Evolutionary conservation across 1,140 invertebrate species (phyloP).

Genomic region (Dermatophagoides farinae): DNA sequence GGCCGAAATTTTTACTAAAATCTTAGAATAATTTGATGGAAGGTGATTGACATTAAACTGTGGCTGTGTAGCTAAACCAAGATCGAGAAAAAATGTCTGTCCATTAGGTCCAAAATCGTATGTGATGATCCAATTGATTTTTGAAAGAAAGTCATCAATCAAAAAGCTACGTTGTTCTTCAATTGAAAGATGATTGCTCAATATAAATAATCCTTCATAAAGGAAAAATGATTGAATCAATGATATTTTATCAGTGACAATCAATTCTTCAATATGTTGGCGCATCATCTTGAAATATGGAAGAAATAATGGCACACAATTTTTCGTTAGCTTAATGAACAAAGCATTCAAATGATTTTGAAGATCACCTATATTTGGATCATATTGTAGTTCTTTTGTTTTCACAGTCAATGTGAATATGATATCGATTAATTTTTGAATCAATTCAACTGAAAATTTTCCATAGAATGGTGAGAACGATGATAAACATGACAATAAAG

Average conservation of each 20-base stretch:
- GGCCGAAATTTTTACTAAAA: not conserved
- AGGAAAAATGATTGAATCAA: not conserved
- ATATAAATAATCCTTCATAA: not conserved
- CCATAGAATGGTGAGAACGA: not conserved
- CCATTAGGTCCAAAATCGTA: not conserved
- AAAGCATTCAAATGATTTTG: not conserved
- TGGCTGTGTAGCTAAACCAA: not conserved
- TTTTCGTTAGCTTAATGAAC: not conserved
- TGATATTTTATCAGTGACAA: not conserved
- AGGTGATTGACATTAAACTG: not conserved
- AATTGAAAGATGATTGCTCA: not conserved
- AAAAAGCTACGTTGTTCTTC: not conserved
- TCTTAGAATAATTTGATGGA: not conserved
- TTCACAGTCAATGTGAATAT: not conserved
- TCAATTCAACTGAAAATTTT: not conserved
- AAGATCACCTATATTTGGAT: not conserved
- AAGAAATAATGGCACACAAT: not conserved
- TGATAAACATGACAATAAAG: not conserved
- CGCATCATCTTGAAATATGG: constrained; percentile 1
- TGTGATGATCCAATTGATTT: not conserved
- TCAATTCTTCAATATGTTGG: not conserved
- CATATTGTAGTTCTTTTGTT: not conserved
- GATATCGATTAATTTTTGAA: not conserved
- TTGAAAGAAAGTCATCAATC: not conserved
- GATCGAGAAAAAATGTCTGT: not conserved